Percentiles rank a stretch among this genome's conserved stretches.
These are phyloP conservation scores for Staurois parvus DNA, from an alignment of 2,797 vertebrate species.

Conservation along the genomic window DNA sequence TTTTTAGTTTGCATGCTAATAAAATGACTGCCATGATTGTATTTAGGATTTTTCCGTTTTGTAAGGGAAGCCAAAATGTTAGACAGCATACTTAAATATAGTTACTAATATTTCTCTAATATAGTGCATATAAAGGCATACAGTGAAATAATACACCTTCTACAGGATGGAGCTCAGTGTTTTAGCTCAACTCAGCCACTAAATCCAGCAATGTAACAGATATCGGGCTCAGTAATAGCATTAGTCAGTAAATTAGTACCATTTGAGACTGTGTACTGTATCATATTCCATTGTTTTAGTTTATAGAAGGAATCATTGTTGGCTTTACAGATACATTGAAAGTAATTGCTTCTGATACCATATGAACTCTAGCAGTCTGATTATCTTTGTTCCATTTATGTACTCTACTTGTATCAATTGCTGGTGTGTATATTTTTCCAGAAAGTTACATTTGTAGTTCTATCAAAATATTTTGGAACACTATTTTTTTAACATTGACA, in stretches of 20 bases:
- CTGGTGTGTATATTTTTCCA: neutral
- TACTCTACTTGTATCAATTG: neutral
- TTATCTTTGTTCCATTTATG: conserved; percentile 2
- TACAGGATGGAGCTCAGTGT: conserved; percentile 11
- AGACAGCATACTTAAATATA: neutral
- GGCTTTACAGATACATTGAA: conserved; percentile 39
- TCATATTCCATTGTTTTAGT: conserved; percentile 48
- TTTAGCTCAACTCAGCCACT: conserved; percentile 26
- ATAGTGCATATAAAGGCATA: neutral
- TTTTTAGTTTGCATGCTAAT: neutral
- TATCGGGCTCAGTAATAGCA: conserved; percentile 33
- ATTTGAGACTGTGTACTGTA: conserved; percentile 43
- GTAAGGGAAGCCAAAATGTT: neutral
- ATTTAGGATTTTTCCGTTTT: neutral
- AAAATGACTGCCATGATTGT: neutral
- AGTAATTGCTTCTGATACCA: conserved; percentile 46
- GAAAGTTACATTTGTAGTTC: neutral
- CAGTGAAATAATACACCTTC: conserved; percentile 14
- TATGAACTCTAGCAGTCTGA: conserved; percentile 15
- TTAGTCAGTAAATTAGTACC: conserved; percentile 41
- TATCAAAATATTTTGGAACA: neutral
- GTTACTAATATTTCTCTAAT: neutral
- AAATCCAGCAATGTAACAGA: conserved; percentile 44
- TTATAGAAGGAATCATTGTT: conserved; percentile 45
- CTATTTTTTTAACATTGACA: no score